Evolutionary conservation across 1,140 invertebrate species (phyloP).

Genomic region (Glomeris maerens): DNA sequence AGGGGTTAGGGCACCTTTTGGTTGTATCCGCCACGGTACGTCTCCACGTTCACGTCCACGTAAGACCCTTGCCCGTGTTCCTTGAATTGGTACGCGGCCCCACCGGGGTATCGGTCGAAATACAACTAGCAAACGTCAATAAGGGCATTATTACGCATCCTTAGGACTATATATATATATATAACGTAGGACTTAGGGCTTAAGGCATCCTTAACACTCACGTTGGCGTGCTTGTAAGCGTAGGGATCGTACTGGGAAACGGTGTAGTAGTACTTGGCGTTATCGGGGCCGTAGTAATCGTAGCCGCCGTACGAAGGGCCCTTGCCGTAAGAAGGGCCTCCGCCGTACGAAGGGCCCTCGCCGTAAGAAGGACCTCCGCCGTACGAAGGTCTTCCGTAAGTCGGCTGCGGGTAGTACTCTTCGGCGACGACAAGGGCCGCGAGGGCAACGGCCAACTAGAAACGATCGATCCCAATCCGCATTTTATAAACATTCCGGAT

Average conservation of each 20-base stretch:
- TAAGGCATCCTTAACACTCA: neutral
- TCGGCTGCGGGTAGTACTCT: too few species aligned
- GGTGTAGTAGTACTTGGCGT: neutral
- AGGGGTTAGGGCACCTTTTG: too few species aligned
- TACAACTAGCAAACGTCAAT: neutral
- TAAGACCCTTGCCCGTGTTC: neutral
- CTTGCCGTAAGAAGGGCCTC: too few species aligned
- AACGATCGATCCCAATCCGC: too few species aligned
- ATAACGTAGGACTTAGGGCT: neutral
- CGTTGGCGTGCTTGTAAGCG: neutral
- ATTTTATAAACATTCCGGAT: too few species aligned
- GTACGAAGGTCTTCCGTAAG: too few species aligned
- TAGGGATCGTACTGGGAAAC: neutral
- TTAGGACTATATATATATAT: neutral
- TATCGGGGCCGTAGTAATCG: slow-evolving; percentile 1
- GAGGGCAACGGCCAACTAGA: too few species aligned
- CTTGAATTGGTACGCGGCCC: neutral
- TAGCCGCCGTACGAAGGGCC: too few species aligned
- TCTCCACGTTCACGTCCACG: slow-evolving; percentile 1
- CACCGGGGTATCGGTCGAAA: neutral
- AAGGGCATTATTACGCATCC: neutral
- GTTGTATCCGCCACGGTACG: neutral
- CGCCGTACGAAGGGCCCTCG: too few species aligned
- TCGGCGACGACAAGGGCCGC: too few species aligned
- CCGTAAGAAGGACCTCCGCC: too few species aligned